phyloP scores from a whole-genome alignment of 37 sponge, comb jelly and placozoan species.

The Crambe crambe region DNA sequence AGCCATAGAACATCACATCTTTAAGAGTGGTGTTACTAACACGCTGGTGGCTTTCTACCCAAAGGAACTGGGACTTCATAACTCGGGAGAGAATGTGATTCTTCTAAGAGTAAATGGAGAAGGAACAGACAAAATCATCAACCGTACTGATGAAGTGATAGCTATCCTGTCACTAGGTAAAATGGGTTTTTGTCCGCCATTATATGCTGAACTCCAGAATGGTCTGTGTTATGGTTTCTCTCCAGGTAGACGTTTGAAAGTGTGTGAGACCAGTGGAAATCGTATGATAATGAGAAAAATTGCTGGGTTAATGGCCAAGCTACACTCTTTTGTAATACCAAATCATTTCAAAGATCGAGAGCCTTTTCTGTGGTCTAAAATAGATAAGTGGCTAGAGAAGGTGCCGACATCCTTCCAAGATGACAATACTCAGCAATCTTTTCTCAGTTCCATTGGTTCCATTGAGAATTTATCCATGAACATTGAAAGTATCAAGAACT shows the following conservation, averaged over 20 bases:
- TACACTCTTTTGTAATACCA: conserved; percentile 49
- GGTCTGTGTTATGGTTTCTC: conserved; percentile 63
- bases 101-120: conserved; percentile 74
- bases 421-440: conserved; percentile 22
- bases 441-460: conserved; percentile 16
- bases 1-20: conserved; percentile 6
- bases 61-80: not conserved
- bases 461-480: conserved; percentile 11
- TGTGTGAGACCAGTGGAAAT: conserved; percentile 51
- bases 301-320: conserved; percentile 60
- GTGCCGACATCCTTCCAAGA: conserved; percentile 34
- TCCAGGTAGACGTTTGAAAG: conserved; percentile 43
- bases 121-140: conserved; percentile 67
- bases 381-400: conserved; percentile 29
- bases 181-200: conserved; percentile 26
- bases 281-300: conserved; percentile 20
- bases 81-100: conserved; percentile 19
- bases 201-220: conserved; percentile 55
- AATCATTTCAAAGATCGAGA: not conserved
- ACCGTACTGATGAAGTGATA: conserved; percentile 43
- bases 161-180: conserved; percentile 23
- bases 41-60: conserved; percentile 43
- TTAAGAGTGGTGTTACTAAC: conserved; percentile 58
- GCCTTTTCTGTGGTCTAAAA: conserved; percentile 27
- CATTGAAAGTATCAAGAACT: conserved; percentile 22